Conservation (phyloP, 2,888 invertebrate species). For the Elmis aenea region DNA sequence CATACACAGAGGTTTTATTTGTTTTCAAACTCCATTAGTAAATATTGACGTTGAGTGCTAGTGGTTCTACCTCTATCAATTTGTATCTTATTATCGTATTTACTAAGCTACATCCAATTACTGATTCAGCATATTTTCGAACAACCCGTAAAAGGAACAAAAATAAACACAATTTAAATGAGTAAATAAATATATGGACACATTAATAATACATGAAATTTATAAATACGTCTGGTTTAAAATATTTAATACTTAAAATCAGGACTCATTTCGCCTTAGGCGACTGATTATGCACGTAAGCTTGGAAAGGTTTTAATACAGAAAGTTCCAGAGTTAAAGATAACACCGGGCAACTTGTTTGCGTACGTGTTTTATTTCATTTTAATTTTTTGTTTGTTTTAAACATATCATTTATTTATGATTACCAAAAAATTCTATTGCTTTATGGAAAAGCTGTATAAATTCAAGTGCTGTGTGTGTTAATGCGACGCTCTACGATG, state of each 20-base stretch:
- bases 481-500: too few relatives aligned
- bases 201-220: slow-evolving; percentile 23
- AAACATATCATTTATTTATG: too few relatives aligned
- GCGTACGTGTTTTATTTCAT: too few relatives aligned
- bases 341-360: too few relatives aligned
- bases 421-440: too few relatives aligned
- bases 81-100: slow-evolving; percentile 13
- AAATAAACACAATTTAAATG: slow-evolving; percentile 7
- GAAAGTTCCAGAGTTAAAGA: too few relatives aligned
- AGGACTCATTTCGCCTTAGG: too few relatives aligned
- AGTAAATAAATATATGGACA: slow-evolving; percentile 7
- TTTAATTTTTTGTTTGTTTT: too few relatives aligned
- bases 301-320: too few relatives aligned
- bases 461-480: too few relatives aligned
- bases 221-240: slow-evolving; percentile 17
- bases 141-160: slow-evolving; percentile 3
- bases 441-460: too few relatives aligned
- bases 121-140: slow-evolving; percentile 24
- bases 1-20: slow-evolving; percentile 6
- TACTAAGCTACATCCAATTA: slow-evolving; percentile 23
- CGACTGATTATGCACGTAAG: too few relatives aligned
- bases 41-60: slow-evolving; percentile 18
- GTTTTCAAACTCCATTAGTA: slow-evolving; percentile 23
- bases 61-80: slow-evolving; percentile 16
- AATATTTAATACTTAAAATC: slow-evolving; percentile 10